Conservation (phyloP, 2,888 invertebrate species). For the Coenonympha arcania region DNA sequence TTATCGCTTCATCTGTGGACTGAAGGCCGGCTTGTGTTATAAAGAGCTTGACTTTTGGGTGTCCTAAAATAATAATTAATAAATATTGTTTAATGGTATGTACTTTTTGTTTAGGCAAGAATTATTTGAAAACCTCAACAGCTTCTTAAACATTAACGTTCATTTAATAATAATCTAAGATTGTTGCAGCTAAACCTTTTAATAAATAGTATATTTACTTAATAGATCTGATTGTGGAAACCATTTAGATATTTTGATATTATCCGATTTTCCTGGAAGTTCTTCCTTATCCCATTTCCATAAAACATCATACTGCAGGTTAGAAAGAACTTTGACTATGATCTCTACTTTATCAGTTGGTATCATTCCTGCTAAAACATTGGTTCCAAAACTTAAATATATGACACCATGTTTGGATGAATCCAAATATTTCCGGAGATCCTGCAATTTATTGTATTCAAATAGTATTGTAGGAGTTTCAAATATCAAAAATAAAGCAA, state of each 20-base stretch:
- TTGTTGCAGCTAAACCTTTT: no score
- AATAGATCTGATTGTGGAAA: constrained; percentile 60
- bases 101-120: neutral
- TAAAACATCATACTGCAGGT: constrained; percentile 56
- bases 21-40: constrained; percentile 67
- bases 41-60: constrained; percentile 64
- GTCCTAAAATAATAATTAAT: constrained; percentile 41
- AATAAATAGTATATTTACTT: constrained; percentile 33
- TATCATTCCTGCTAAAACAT: constrained; percentile 42
- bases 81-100: neutral
- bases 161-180: no score
- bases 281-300: constrained; percentile 61
- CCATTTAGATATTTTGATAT: constrained; percentile 60
- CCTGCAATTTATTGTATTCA: constrained; percentile 32
- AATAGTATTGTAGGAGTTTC: neutral
- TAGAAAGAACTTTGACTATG: constrained; percentile 46
- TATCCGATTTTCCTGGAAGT: constrained; percentile 44
- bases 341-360: constrained; percentile 41
- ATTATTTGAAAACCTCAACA: neutral
- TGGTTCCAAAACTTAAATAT: constrained; percentile 62
- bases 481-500: neutral
- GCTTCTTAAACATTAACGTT: no score
- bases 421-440: constrained; percentile 47
- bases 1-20: constrained; percentile 62
- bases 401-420: constrained; percentile 56